Conservation (phyloP, 2,113 vertebrate genomes). For the Clarias macrocephalus region DNA sequence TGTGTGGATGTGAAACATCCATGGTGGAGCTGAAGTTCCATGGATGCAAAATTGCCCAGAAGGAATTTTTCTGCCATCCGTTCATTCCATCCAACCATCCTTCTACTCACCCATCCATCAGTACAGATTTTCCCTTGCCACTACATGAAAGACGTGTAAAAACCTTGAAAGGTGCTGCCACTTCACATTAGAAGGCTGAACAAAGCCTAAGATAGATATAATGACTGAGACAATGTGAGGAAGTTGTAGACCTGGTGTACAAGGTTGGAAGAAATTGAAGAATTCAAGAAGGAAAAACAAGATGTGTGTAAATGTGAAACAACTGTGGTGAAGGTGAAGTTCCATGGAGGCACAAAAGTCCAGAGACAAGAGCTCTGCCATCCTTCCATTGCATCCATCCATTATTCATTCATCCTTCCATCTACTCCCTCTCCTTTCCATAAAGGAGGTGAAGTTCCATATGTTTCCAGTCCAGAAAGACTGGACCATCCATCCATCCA, state of each 20-base stretch:
- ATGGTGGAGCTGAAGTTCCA: not conserved
- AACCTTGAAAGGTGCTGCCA: conserved; percentile 68
- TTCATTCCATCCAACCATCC: not conserved
- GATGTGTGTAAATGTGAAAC: not conserved
- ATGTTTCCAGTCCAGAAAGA: too few species aligned
- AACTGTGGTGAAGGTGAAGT: not conserved
- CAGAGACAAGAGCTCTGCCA: too few species aligned
- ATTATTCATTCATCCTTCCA: too few species aligned
- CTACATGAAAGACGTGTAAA: conserved; percentile 43
- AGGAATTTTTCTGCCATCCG: not conserved
- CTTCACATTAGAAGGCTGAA: conserved; percentile 58
- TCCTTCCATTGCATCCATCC: too few species aligned
- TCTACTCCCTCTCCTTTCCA: not conserved
- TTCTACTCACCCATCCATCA: not conserved
- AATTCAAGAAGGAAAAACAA: not conserved
- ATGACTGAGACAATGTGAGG: conserved; percentile 42
- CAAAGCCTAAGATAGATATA: conserved; percentile 58
- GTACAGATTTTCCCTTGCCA: not conserved
- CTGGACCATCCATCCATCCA: too few species aligned
- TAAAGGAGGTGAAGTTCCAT: too few species aligned
- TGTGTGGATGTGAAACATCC: not conserved
- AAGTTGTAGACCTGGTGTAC: conserved; percentile 33
- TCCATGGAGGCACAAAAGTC: not conserved
- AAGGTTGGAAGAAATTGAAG: not conserved
- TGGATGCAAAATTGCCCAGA: not conserved